Percentiles rank a stretch among this genome's conserved stretches.
These are phyloP conservation scores for Hylaeus anthracinus DNA, from an alignment of 1,140 invertebrate species.

Conservation along the genomic window DNA sequence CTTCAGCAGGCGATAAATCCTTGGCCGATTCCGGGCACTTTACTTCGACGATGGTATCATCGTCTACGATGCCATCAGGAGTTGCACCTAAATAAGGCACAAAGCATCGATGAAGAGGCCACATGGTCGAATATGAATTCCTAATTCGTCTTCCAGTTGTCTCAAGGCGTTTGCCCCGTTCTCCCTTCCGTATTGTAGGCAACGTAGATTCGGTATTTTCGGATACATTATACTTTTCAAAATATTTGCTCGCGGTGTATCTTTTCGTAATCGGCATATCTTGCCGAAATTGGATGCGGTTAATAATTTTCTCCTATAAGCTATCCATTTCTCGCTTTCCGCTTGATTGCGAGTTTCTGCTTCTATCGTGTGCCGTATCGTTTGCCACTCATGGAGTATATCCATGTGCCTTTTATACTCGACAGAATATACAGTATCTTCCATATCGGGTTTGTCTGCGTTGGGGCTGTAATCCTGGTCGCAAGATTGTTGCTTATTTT, in stretches of 20 bases:
- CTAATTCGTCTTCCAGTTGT: slow-evolving; percentile 55
- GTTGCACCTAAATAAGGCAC: slow-evolving; percentile 71
- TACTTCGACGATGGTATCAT: slow-evolving; percentile 37
- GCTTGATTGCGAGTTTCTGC: background rate
- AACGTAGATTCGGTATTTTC: background rate
- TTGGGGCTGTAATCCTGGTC: background rate
- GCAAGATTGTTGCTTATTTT: background rate
- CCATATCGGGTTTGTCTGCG: background rate
- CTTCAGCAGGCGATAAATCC: background rate
- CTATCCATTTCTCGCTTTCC: background rate
- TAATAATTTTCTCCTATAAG: background rate
- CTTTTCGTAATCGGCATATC: background rate
- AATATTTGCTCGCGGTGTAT: background rate
- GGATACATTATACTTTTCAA: background rate
- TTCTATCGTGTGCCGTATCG: background rate
- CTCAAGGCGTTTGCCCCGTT: slow-evolving; percentile 68
- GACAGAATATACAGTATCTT: background rate
- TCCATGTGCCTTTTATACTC: background rate
- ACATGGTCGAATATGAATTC: slow-evolving; percentile 63
- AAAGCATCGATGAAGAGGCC: slow-evolving; percentile 75
- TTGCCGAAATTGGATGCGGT: slow-evolving; percentile 11
- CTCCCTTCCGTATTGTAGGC: slow-evolving; percentile 58
- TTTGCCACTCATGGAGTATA: background rate
- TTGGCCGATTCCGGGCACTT: background rate
- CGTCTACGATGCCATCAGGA: slow-evolving; percentile 77